phyloP scores from a whole-genome alignment of 1,140 invertebrate species.

The Drosophila murphyi region DNA sequence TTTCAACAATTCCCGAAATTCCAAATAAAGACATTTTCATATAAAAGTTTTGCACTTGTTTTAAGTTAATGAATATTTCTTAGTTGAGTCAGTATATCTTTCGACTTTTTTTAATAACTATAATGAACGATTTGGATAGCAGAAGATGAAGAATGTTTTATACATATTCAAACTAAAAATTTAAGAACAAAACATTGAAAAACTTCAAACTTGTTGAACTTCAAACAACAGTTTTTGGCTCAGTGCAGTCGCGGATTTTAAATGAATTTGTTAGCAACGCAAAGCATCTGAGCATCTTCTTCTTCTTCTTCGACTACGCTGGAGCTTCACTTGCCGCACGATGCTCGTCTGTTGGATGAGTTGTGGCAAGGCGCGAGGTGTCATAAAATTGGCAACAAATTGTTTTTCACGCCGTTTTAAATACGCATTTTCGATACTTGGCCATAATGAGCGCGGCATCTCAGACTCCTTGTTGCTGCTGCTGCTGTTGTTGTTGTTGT shows the following conservation, averaged over 20 bases:
- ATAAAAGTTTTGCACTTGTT: too few relatives aligned
- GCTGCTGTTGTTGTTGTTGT: neutral
- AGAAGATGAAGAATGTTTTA: too few relatives aligned
- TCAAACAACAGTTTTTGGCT: neutral
- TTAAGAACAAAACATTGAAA: too few relatives aligned
- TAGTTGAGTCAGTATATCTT: too few relatives aligned
- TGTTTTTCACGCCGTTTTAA: constrained; percentile 84
- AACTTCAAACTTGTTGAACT: too few relatives aligned
- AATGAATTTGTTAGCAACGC: constrained; percentile 67
- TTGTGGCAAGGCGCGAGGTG: constrained; percentile 66
- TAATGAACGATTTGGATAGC: too few relatives aligned
- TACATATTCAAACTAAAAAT: too few relatives aligned
- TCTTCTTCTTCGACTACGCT: neutral
- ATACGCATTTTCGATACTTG: constrained; percentile 82
- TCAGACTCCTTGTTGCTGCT: neutral
- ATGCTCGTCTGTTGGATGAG: constrained; percentile 36
- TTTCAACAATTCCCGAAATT: too few relatives aligned
- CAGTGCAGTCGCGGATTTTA: constrained; percentile 54
- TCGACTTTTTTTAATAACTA: too few relatives aligned
- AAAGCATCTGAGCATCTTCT: neutral
- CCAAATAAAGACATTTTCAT: too few relatives aligned
- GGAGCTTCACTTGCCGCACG: constrained; percentile 43
- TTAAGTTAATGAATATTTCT: too few relatives aligned
- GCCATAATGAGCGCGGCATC: constrained; percentile 71
- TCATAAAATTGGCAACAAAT: constrained; percentile 84